phyloP scores from a whole-genome alignment of 2,113 vertebrate species.

The Sterna hirundo region DNA sequence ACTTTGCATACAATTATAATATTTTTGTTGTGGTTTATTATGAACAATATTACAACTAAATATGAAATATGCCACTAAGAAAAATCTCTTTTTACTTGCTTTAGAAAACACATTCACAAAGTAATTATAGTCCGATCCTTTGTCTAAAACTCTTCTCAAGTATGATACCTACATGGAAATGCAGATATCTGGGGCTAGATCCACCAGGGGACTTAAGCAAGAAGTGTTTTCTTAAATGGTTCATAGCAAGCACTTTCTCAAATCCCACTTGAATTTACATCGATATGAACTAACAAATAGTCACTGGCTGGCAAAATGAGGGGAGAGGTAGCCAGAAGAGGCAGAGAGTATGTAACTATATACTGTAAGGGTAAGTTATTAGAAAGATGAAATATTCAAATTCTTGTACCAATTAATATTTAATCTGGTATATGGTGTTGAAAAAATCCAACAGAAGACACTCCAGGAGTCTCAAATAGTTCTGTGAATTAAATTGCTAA shows the following conservation, averaged over 20 bases:
- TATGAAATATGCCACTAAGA: background rate
- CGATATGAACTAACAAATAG: background rate
- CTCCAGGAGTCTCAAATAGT: background rate
- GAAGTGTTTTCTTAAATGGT: background rate
- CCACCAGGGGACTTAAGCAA: background rate
- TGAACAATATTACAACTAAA: background rate
- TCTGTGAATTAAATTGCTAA: background rate
- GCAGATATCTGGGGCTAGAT: background rate
- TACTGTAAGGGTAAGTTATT: background rate
- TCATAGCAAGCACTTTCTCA: background rate
- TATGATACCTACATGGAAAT: background rate
- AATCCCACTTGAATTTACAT: background rate
- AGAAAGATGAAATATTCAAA: background rate
- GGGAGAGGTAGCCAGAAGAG: background rate
- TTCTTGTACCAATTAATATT: background rate
- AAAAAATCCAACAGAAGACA: background rate
- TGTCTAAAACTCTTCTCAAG: background rate
- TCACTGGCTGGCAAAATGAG: background rate
- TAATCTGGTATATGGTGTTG: background rate
- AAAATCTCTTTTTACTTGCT: background rate
- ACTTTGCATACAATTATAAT: background rate
- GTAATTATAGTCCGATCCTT: background rate
- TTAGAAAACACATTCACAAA: background rate
- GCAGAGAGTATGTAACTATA: background rate
- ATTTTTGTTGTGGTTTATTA: background rate